Base-by-base conservation (phyloP, 2,113 vertebrate species). In the Rhadina sibilatrix region DNA sequence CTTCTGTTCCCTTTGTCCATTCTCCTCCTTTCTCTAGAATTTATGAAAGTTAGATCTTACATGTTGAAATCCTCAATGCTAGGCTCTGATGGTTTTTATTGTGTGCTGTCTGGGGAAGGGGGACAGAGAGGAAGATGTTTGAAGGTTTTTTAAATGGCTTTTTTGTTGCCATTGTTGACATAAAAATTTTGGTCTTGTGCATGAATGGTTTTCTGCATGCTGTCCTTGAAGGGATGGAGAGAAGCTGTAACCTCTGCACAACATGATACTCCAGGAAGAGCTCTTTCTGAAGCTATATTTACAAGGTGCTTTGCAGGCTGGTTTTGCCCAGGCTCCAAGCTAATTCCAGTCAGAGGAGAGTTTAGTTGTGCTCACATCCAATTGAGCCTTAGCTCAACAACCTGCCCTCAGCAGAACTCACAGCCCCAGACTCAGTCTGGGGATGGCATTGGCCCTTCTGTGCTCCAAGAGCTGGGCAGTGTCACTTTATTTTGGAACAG, bases 241-340 rank as follows among this genome's bases (percentile, higher is more conserved):
- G 70, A 57, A 66, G 65, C 18, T 1, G 8, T 11, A 63, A 22
- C 15, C 22, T 49, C 71, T 56, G 44, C 44, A 53, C 42, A 74
- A 49, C 1, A 1, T 0, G 0, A 10, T 37, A 8, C 33, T 54
- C 23, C 44, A 38, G 6, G 64, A 79, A 54, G 22, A 44, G 37
- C 33, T 56, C 60, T 47, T 89, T 63, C 54, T 74, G 9, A 66
- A 74, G 42, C 30, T 33, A 2, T 7, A 30, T 46, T 89, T 57
- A 42, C 8, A 40, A 63, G 16, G 21, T 42, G 42, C 44, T 88
- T 37, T 70, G 47, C 74, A 66, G 74, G 24, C 31, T 80, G 69
- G 11, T 53, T 91, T 79, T 81, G 28, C 49, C 37, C 81, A 74
- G 24, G 22, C n/a, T 57, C 72, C 61, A 42, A 40, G 40, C 12